These are phyloP conservation scores for Aramus guarauna DNA, from an alignment of 2,113 vertebrate species.

Conservation along the genomic window DNA sequence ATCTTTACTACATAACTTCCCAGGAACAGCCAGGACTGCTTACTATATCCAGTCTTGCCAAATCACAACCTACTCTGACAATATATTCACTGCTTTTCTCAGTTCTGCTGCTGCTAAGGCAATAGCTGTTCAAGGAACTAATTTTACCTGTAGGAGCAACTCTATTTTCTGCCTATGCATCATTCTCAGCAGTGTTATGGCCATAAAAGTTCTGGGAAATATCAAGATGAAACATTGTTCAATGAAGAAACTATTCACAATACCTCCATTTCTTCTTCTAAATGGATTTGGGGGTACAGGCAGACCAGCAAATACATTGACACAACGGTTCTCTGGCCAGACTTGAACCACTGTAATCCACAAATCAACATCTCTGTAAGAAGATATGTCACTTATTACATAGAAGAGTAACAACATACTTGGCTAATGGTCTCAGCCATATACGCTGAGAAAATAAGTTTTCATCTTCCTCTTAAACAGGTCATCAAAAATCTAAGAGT, in stretches of 20 bases:
- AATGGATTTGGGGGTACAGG: not conserved
- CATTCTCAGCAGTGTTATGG: not conserved
- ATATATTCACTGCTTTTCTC: not conserved
- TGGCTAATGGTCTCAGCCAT: not conserved
- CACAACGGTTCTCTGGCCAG: not conserved
- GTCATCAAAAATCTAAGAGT: not conserved
- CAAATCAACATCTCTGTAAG: rapidly evolving
- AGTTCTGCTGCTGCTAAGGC: not conserved
- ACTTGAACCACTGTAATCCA: not conserved
- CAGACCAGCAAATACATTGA: not conserved
- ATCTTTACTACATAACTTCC: not conserved
- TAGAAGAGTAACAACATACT: not conserved
- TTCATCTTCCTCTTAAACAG: not conserved
- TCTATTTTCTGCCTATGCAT: not conserved
- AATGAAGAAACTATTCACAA: not conserved
- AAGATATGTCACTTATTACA: not conserved
- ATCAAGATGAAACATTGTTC: not conserved
- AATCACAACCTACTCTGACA: not conserved
- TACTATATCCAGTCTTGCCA: not conserved
- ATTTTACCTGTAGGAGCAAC: not conserved
- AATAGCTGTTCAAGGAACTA: not conserved
- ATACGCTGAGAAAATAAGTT: not conserved
- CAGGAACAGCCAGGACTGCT: not conserved
- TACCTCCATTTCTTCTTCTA: not conserved
- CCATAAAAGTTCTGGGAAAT: not conserved